phyloP scores from a whole-genome alignment of 1,140 invertebrate species.

The Tenebrio molitor region DNA sequence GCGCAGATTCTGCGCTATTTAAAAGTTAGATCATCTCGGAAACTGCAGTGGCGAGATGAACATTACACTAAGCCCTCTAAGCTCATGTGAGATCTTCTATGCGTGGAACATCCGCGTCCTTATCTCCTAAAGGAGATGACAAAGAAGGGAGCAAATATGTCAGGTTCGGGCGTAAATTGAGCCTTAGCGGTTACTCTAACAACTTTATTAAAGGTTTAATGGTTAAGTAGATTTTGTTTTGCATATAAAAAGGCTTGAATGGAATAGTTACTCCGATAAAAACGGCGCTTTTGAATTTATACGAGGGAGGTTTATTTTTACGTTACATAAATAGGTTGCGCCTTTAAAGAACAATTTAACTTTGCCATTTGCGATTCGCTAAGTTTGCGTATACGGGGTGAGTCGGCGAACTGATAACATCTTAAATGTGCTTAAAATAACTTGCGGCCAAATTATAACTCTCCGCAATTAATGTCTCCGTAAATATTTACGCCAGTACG shows the following conservation, averaged over 20 bases:
- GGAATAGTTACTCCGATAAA: constrained; percentile 43
- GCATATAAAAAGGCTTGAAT: constrained; percentile 54
- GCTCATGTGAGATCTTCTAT: constrained; percentile 20
- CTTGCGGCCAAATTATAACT: no score
- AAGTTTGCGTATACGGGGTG: not conserved
- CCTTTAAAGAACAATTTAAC: constrained; percentile 21
- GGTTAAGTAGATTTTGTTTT: constrained; percentile 54
- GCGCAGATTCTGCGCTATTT: constrained; percentile 33
- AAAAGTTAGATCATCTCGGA: constrained; percentile 46
- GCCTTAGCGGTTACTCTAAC: constrained; percentile 51
- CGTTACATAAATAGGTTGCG: constrained; percentile 37
- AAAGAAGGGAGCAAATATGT: constrained; percentile 48
- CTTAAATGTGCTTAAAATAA: no score
- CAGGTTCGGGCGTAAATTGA: constrained; percentile 49
- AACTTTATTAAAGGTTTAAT: constrained; percentile 55
- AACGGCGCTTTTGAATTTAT: constrained; percentile 48
- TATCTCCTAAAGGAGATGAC: constrained; percentile 17
- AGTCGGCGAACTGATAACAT: no score
- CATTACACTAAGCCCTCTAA: constrained; percentile 46
- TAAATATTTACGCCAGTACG: no score
- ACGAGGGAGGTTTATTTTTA: constrained; percentile 43
- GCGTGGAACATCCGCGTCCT: constrained; percentile 36
- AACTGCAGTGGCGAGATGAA: constrained; percentile 43
- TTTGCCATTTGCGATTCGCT: not conserved
- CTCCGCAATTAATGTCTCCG: no score